phyloP scores from a whole-genome alignment of 2,797 vertebrate species.

The Platyrinchus mystaceus region DNA sequence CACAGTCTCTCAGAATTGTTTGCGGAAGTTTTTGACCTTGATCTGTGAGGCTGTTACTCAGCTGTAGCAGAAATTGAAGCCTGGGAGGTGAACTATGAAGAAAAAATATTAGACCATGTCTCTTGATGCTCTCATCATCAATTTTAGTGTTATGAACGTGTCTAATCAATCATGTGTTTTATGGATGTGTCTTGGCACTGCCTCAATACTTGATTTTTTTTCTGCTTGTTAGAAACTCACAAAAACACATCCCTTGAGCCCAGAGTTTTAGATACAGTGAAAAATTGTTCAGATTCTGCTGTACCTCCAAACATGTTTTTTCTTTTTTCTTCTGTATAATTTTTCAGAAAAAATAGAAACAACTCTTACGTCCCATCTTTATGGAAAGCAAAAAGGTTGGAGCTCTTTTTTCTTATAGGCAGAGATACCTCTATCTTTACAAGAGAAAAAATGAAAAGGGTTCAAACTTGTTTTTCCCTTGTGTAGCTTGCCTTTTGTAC shows the following conservation, averaged over 20 bases:
- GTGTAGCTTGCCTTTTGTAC: neutral
- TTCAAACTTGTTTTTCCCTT: neutral
- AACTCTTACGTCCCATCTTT: neutral
- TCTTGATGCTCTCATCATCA: neutral
- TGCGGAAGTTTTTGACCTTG: neutral
- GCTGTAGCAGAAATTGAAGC: neutral
- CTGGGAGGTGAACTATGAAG: neutral
- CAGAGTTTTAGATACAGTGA: neutral
- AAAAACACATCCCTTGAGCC: neutral
- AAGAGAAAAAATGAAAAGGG: neutral
- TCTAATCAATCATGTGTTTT: neutral
- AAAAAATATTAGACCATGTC: neutral
- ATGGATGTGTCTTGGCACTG: neutral
- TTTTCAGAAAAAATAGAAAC: neutral
- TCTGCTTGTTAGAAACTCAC: neutral
- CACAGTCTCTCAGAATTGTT: neutral
- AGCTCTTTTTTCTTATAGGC: neutral
- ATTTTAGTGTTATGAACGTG: neutral
- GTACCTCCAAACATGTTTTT: neutral
- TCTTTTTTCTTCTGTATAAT: neutral
- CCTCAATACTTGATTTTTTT: neutral
- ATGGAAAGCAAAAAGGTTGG: neutral
- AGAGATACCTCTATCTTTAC: neutral
- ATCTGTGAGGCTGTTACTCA: neutral
- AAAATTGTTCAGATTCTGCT: neutral